Percentiles rank a stretch among this genome's conserved stretches.
Evolutionary conservation across 2,888 invertebrate species (phyloP).

Genomic region (Sarcophaga variegata): DNA sequence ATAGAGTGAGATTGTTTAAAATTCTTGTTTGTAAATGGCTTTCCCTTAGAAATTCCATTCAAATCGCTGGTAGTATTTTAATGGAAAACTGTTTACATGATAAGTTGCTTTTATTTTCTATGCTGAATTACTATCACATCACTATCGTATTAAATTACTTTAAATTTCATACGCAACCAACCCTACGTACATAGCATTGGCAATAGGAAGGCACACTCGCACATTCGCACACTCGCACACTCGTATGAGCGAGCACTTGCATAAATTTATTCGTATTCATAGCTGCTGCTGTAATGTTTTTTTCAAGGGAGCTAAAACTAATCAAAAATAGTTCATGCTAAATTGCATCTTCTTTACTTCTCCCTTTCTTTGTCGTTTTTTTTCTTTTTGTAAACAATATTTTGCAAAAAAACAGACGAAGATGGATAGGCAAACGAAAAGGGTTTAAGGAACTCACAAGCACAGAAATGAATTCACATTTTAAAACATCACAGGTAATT

Average conservation of each 20-base stretch:
- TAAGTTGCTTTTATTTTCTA: conserved; percentile 11
- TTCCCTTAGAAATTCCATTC: no score
- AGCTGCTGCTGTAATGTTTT: no score
- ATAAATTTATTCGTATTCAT: no score
- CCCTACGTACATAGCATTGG: conserved; percentile 1
- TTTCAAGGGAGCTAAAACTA: conserved; percentile 66
- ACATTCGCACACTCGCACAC: neutral
- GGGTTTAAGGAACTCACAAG: no score
- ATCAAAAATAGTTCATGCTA: conserved; percentile 71
- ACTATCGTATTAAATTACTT: conserved; percentile 47
- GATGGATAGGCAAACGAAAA: no score
- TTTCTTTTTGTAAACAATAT: no score
- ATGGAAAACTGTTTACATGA: neutral
- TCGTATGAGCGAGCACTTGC: neutral
- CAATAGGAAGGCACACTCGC: no score
- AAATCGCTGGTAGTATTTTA: no score
- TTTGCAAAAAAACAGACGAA: no score
- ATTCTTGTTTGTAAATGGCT: neutral
- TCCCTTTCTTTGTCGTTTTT: no score
- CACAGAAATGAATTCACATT: no score
- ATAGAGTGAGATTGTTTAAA: neutral
- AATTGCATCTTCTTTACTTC: conserved; percentile 63
- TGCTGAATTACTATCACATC: conserved; percentile 1
- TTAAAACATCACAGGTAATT: no score
- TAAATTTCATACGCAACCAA: conserved; percentile 53